Percentiles rank a stretch among this genome's conserved stretches.
These are phyloP conservation scores for Yasuhikotakia modesta DNA, from an alignment of 2,797 vertebrate species.

Conservation along the genomic window DNA sequence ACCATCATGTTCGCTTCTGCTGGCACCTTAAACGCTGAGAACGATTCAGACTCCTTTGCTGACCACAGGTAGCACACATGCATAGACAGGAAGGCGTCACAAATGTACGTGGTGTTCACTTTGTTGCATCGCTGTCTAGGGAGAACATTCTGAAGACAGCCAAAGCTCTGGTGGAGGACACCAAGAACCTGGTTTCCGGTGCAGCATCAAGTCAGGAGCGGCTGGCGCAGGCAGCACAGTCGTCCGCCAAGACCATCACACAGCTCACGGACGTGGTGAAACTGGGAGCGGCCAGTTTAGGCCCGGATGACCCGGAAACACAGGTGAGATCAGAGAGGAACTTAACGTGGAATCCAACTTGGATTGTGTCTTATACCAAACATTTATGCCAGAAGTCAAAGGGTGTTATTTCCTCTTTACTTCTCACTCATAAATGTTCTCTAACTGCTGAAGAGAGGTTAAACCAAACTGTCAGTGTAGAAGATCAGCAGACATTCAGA, in stretches of 20 bases:
- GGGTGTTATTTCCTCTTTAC: too few relatives aligned
- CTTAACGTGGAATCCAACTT: background rate
- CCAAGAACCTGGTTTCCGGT: conserved; percentile 91
- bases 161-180: conserved; percentile 95
- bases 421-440: too few relatives aligned
- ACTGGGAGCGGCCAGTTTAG: conserved; percentile 91
- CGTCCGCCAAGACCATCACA: conserved; percentile 94
- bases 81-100: background rate
- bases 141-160: conserved; percentile 97
- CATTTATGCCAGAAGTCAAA: too few relatives aligned
- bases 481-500: too few relatives aligned
- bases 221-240: conserved; percentile 93
- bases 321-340: conserved; percentile 77
- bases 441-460: too few relatives aligned
- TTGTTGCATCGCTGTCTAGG: conserved; percentile 68
- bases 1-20: conserved; percentile 99
- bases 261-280: conserved; percentile 96
- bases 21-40: conserved; percentile 91
- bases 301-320: conserved; percentile 93
- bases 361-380: background rate
- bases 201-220: conserved; percentile 94
- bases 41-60: conserved; percentile 91
- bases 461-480: too few relatives aligned
- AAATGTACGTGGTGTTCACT: too few relatives aligned
- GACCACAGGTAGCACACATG: conserved; percentile 86